These are phyloP conservation scores for Carassius gibelio DNA, from an alignment of 2,113 vertebrate genomes.

Conservation along the genomic window DNA sequence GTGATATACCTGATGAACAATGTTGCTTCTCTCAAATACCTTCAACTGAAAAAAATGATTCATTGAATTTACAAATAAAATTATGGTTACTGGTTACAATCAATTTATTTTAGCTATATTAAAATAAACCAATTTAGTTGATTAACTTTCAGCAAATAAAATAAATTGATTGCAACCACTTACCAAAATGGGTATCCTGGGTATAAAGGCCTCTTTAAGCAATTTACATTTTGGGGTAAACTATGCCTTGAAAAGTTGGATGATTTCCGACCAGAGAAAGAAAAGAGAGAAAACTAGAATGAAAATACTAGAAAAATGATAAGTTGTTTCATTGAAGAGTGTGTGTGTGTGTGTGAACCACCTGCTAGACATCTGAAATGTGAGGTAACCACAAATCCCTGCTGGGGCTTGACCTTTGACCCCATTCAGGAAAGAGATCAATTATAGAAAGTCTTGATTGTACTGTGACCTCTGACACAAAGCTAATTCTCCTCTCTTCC, in stretches of 20 bases:
- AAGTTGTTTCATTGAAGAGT: not conserved
- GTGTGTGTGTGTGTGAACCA: conserved; percentile 8
- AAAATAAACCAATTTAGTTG: too few species aligned
- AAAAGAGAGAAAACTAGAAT: not conserved
- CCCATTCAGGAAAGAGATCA: conserved; percentile 42
- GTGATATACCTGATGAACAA: not conserved
- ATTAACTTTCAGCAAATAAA: too few species aligned
- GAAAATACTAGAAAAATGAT: not conserved
- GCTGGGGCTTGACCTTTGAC: conserved; percentile 39
- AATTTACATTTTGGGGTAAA: too few species aligned
- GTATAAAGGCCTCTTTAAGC: too few species aligned
- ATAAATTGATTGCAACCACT: too few species aligned
- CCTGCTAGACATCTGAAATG: conserved; percentile 47
- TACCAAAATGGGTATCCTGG: too few species aligned
- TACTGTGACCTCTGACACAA: conserved; percentile 49
- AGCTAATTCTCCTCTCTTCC: conserved; percentile 1
- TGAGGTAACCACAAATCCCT: conserved; percentile 36
- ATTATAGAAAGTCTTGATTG: conserved; percentile 45
- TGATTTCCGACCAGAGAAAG: not conserved
- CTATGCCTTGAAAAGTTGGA: not conserved
- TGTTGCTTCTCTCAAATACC: not conserved
- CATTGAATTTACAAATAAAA: too few species aligned
- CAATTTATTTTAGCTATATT: too few species aligned
- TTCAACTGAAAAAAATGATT: not conserved
- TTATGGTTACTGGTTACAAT: too few species aligned